phyloP scores from a whole-genome alignment of 2,888 invertebrate genomes.

The Drosophila niveifrons region DNA sequence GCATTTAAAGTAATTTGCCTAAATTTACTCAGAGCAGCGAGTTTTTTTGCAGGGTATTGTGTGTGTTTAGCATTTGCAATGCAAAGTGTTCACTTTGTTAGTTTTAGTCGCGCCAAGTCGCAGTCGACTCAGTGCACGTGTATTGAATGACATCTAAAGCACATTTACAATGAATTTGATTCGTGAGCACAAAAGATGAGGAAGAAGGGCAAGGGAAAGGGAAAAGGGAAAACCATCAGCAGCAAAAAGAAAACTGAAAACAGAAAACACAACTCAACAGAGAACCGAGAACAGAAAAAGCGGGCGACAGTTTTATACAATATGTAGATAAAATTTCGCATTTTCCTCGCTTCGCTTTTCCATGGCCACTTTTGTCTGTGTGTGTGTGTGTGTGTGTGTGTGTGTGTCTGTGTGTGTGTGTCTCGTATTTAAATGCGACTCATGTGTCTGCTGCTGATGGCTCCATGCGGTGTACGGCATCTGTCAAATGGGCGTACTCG shows the following conservation, averaged over 20 bases:
- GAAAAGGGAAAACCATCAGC: background rate
- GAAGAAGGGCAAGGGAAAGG: background rate
- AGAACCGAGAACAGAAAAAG: constrained; percentile 6
- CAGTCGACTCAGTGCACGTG: constrained; percentile 3
- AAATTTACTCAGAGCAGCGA: background rate
- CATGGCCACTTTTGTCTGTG: constrained; percentile 16
- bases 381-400: no score
- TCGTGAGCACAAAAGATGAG: constrained; percentile 16
- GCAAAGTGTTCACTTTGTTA: constrained; percentile 13
- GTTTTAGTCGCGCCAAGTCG: constrained; percentile 13
- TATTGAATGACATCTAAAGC: constrained; percentile 25
- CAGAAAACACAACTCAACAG: background rate
- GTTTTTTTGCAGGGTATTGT: background rate
- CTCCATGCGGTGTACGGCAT: constrained; percentile 25
- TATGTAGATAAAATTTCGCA: constrained; percentile 21
- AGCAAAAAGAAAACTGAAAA: background rate
- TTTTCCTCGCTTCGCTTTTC: constrained; percentile 18
- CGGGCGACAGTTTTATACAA: constrained; percentile 27
- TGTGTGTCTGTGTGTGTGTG: no score
- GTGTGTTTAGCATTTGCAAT: background rate
- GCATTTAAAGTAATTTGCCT: constrained; percentile 38
- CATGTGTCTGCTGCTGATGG: constrained; percentile 43
- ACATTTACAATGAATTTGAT: constrained; percentile 30
- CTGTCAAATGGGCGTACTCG: constrained; percentile 16
- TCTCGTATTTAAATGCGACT: constrained; percentile 30